Percentiles rank a stretch among this genome's conserved stretches.
phyloP scores from a whole-genome alignment of 2,113 vertebrate genomes.

The Mesitornis unicolor region DNA sequence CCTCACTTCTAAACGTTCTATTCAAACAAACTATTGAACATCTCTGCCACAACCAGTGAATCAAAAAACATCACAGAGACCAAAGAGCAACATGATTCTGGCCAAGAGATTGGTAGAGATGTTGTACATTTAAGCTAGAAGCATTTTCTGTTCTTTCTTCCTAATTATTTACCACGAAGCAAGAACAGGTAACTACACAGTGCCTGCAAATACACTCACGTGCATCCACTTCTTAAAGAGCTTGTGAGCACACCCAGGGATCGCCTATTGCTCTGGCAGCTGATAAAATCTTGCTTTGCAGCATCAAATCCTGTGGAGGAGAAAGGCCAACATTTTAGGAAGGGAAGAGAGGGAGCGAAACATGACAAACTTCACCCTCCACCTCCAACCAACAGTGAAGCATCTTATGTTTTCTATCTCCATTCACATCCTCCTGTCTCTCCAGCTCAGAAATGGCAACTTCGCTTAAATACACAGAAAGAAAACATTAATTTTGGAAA shows the following conservation, averaged over 20 bases:
- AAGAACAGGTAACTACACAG: not conserved
- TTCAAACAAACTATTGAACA: not conserved
- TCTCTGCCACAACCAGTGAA: not conserved
- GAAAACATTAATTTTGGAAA: not conserved
- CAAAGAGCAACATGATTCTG: not conserved
- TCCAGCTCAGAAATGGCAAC: not conserved
- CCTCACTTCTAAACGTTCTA: not conserved
- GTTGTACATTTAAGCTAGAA: not conserved
- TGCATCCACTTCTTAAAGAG: not conserved
- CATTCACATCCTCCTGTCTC: not conserved
- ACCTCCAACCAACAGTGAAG: not conserved
- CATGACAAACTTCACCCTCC: not conserved
- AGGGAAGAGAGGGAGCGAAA: not conserved
- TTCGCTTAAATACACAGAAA: not conserved
- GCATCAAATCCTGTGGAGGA: not conserved
- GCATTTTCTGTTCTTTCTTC: not conserved
- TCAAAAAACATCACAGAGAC: not conserved
- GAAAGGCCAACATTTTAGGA: not conserved
- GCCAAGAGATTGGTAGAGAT: not conserved
- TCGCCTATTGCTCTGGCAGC: not conserved
- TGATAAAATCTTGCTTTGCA: not conserved
- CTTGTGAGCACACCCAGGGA: not conserved
- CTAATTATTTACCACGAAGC: not conserved
- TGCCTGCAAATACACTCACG: accelerated
- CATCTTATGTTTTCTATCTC: not conserved